Percentiles rank a stretch among this genome's conserved stretches.
Evolutionary conservation across 1,140 invertebrate genomes (phyloP).

Genomic region (Cotesia vestalis): DNA sequence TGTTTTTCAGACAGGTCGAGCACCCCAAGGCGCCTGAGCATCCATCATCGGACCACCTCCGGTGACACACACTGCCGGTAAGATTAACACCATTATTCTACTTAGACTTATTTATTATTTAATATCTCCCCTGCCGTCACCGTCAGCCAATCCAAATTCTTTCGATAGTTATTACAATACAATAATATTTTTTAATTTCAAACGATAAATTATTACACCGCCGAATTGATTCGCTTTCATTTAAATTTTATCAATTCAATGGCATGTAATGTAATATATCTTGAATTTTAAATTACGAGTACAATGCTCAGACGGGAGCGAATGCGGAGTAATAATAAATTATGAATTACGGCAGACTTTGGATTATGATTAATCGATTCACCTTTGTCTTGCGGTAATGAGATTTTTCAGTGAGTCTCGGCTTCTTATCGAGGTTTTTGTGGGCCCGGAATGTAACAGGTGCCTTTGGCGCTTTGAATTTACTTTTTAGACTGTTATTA

Average conservation of each 20-base stretch:
- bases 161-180: not conserved
- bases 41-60: constrained; percentile 58
- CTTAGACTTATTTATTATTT: not conserved
- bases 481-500: too few relatives aligned
- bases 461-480: too few relatives aligned
- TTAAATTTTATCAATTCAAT: constrained; percentile 1
- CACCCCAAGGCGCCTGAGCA: constrained; percentile 43
- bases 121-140: not conserved
- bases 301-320: too few relatives aligned
- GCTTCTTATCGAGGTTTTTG: too few relatives aligned
- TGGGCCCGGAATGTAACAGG: too few relatives aligned
- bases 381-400: constrained; percentile 35
- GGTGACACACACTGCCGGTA: constrained; percentile 46
- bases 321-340: not conserved
- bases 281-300: too few relatives aligned
- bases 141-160: not conserved
- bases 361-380: constrained; percentile 34
- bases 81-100: constrained; percentile 44
- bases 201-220: not conserved
- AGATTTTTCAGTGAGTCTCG: constrained; percentile 22
- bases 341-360: not conserved
- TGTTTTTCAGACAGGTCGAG: constrained; percentile 29
- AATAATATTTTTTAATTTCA: too few relatives aligned
- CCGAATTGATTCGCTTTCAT: constrained; percentile 5
- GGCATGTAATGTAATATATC: not conserved